Conservation (phyloP, 2,113 vertebrate species). For the Psittacus erithacus region DNA sequence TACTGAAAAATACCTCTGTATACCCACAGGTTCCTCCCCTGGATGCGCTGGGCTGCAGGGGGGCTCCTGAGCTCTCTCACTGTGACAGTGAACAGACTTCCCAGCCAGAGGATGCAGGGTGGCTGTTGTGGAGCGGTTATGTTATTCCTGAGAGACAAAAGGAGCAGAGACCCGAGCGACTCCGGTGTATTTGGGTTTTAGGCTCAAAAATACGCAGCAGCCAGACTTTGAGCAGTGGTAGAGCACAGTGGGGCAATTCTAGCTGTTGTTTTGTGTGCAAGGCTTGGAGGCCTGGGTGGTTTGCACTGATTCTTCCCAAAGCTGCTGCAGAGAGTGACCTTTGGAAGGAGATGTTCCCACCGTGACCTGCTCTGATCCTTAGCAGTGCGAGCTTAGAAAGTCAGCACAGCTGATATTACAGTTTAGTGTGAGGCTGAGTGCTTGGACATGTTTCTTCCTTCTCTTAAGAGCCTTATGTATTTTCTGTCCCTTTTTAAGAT, state of each 20-base stretch:
- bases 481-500: conserved; percentile 51
- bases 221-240: background rate
- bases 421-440: conserved; percentile 55
- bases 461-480: conserved; percentile 30
- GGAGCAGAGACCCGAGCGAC: background rate
- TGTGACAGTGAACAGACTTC: background rate
- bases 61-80: background rate
- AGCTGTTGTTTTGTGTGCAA: background rate
- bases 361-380: conserved; percentile 24
- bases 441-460: conserved; percentile 47
- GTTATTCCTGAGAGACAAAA: background rate
- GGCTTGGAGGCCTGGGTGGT: background rate
- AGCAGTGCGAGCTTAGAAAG: background rate
- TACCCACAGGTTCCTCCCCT: background rate
- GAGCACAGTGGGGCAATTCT: background rate
- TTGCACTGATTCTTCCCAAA: background rate
- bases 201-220: background rate
- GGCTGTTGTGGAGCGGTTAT: background rate
- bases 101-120: background rate
- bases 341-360: conserved; percentile 31
- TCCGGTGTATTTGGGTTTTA: background rate
- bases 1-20: background rate
- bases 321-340: background rate
- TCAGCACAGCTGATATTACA: conserved; percentile 38
- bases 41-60: background rate